Base-by-base conservation (phyloP, 2,797 vertebrate genomes). In the Lindbergichthys nudifrons region DNA sequence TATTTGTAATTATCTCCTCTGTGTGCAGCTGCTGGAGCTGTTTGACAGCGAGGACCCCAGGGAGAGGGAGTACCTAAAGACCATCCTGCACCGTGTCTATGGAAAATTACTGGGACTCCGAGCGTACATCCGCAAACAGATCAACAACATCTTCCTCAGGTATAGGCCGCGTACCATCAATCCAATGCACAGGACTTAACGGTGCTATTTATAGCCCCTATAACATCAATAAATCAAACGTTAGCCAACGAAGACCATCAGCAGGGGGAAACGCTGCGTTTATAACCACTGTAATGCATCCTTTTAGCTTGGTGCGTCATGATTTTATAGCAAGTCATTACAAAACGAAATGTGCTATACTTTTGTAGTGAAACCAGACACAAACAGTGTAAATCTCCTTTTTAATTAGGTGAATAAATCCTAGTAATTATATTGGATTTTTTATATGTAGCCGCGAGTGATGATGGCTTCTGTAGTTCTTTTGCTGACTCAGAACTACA, bases 61-160 rank as follows among this genome's bases (percentile, higher is more conserved):
- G 80, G 96, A 98, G 85, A 92, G 97, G 59, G 97, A 98, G 90
- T 98, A 97, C 90, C 93, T 97, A 77, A 98, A 98, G 94, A 98
- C 97, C 86, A 97, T 98, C 83, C 94, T 98, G 66, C 97, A 98
- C 88, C 96, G 97, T 12, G 96, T 98, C 72, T 98, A 98, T 7
- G 97, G 97, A 89, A 98, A 98, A 90, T 96, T 98, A 85, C 95
- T 98, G 87, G 97, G 97, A 57, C 95, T 98, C 52, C 93, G 97
- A 72, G 97, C 97, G 32, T 98, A 97, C 78, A 97, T 98, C 88
- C 96, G 97, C 86, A 98, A 98, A 89, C 97, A 98, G 86, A 97
- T 97, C 92, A 97, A 97, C 94, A 96, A 98, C 90, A 97, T 98
- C 92, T 98, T 98, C 88, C 96, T 97, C 89, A 96, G 96, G 97